Evolutionary conservation across 2,888 invertebrate genomes (phyloP).

Genomic region (Isotomurus palustris): DNA sequence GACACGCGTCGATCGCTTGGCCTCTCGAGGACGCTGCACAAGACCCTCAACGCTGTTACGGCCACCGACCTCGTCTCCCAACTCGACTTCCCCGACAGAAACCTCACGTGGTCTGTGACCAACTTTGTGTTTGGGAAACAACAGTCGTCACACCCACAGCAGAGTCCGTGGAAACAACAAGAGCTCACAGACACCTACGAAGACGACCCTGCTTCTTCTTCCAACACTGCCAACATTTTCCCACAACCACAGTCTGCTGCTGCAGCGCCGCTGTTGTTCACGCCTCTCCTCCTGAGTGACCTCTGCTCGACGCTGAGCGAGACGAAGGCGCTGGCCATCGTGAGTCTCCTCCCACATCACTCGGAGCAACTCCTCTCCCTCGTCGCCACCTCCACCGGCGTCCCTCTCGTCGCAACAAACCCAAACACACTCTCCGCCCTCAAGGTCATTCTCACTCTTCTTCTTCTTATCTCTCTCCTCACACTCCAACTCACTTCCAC

Average conservation of each 20-base stretch:
- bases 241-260: conserved; percentile 1
- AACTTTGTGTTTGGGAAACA: too few species aligned
- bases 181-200: conserved; percentile 1
- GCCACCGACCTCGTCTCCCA: conserved; percentile 28
- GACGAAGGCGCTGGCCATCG: conserved; percentile 40
- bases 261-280: conserved; percentile 25
- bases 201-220: neutral
- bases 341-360: conserved; percentile 27
- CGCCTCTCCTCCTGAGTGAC: conserved; percentile 32
- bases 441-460: neutral
- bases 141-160: too few species aligned
- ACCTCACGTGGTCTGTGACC: conserved; percentile 37
- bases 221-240: neutral
- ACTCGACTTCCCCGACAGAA: conserved; percentile 28
- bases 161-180: conserved; percentile 11
- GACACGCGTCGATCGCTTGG: conserved; percentile 36
- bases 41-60: conserved; percentile 38
- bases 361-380: conserved; percentile 38
- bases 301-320: conserved; percentile 39
- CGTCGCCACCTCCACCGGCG: conserved; percentile 29
- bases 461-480: neutral
- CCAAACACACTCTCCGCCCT: conserved; percentile 23
- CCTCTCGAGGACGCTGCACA: conserved; percentile 36
- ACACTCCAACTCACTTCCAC: too few species aligned
- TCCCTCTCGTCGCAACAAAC: conserved; percentile 43